These are phyloP conservation scores for Pollenia griseotomentosa DNA, from an alignment of 2,888 invertebrate genomes.

Conservation along the genomic window DNA sequence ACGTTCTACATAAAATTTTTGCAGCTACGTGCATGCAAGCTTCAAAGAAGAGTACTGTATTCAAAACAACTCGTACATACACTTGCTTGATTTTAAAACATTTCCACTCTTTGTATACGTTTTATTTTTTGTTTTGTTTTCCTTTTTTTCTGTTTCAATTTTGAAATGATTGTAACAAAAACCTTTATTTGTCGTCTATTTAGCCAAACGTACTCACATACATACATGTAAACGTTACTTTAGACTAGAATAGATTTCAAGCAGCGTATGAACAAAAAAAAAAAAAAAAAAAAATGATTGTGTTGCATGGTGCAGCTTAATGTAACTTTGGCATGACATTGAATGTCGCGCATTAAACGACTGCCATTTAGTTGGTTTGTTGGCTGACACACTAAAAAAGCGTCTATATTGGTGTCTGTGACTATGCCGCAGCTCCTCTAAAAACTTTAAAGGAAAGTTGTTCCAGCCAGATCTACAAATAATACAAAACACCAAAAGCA, in stretches of 20 bases:
- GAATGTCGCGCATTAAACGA: conserved; percentile 70
- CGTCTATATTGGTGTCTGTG: conserved; percentile 18
- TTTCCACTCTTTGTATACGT: conserved; percentile 27
- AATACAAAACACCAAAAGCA: conserved; percentile 28
- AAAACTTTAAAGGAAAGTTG: conserved; percentile 66
- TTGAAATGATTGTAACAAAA: conserved; percentile 55
- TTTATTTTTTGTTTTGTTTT: background rate
- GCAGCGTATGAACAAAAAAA: conserved; percentile 15
- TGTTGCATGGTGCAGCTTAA: conserved; percentile 56
- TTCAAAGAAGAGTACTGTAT: background rate
- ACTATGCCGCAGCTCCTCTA: conserved; percentile 51
- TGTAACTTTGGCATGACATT: conserved; percentile 70
- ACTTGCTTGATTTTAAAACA: conserved; percentile 46
- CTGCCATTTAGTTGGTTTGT: conserved; percentile 52
- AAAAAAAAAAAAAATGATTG: background rate
- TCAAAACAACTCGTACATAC: conserved; percentile 13
- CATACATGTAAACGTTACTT: background rate
- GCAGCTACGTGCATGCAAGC: conserved; percentile 22
- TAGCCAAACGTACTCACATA: conserved; percentile 17
- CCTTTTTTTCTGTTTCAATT: conserved; percentile 33
- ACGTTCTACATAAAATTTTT: conserved; percentile 19
- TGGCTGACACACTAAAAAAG: conserved; percentile 67
- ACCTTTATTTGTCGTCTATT: conserved; percentile 52
- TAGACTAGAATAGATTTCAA: conserved; percentile 17
- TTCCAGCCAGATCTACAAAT: conserved; percentile 49